These are phyloP conservation scores for Thunnus maccoyii DNA, from an alignment of 2,113 vertebrate genomes.

Conservation along the genomic window DNA sequence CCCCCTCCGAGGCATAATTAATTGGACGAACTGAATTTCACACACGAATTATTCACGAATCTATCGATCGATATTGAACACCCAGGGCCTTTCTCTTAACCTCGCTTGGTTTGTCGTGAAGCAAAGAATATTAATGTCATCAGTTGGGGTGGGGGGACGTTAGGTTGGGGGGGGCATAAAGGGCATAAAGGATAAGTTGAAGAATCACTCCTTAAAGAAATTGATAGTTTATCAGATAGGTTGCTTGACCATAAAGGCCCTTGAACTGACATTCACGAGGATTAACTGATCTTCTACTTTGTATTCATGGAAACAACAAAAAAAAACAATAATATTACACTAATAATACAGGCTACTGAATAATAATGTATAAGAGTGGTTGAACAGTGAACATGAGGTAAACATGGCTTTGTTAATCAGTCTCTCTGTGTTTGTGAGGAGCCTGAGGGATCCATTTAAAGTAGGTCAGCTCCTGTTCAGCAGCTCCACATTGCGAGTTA, in stretches of 20 bases:
- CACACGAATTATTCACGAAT: constrained; percentile 87
- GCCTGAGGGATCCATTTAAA: constrained; percentile 51
- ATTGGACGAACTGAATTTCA: constrained; percentile 86
- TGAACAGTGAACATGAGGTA: background rate
- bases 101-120: constrained; percentile 80
- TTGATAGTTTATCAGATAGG: constrained; percentile 16
- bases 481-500: constrained; percentile 40
- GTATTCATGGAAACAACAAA: background rate
- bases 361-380: background rate
- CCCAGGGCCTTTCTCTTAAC: constrained; percentile 80
- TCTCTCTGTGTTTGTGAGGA: constrained; percentile 12
- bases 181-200: constrained; percentile 3
- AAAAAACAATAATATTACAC: background rate
- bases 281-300: background rate
- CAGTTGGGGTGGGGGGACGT: constrained; percentile 3
- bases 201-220: constrained; percentile 41
- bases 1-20: constrained; percentile 81
- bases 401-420: constrained; percentile 25
- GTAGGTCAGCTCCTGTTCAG: constrained; percentile 55
- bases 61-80: constrained; percentile 85
- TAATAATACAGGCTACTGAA: background rate
- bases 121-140: constrained; percentile 79
- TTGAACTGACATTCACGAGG: constrained; percentile 5
- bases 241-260: background rate
- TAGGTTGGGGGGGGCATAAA: background rate